Percentiles rank a stretch among this genome's conserved stretches.
phyloP scores from a whole-genome alignment of 2,113 vertebrate genomes.

The Tylochromis polylepis region DNA sequence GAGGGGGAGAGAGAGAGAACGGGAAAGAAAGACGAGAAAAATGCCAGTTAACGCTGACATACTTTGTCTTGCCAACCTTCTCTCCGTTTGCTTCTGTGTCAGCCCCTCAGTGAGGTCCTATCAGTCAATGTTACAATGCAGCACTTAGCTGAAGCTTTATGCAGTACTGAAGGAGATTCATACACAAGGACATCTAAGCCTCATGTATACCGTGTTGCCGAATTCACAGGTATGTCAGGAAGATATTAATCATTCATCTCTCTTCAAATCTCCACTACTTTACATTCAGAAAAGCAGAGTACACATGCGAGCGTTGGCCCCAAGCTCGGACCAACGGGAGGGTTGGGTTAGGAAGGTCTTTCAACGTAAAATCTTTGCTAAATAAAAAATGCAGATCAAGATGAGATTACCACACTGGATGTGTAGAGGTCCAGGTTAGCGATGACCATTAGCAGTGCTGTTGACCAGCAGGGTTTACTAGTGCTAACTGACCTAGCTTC shows the following conservation, averaged over 20 bases:
- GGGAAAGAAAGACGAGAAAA: slow-evolving; percentile 21
- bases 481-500: not conserved
- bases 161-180: not conserved
- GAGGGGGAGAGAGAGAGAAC: not conserved
- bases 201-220: not conserved
- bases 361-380: not conserved
- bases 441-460: not conserved
- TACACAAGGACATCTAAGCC: not conserved
- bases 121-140: slow-evolving; percentile 1
- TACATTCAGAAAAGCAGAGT: not conserved
- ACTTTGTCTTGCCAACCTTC: slow-evolving; percentile 37
- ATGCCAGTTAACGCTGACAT: slow-evolving; percentile 59
- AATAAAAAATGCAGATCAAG: not conserved
- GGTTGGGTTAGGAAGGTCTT: not conserved
- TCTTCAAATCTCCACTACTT: not conserved
- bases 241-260: not conserved
- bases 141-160: not conserved
- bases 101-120: not conserved
- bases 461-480: not conserved
- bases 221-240: not conserved
- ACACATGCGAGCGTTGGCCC: not conserved
- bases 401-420: not conserved
- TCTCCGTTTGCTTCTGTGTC: slow-evolving; percentile 2
- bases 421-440: fast-evolving
- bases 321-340: not conserved